A percentile compares a stretch with the other conserved stretches of the same genome.
These are phyloP conservation scores for Forpus xanthops DNA, from an alignment of 2,797 vertebrate genomes.

Conservation along the genomic window DNA sequence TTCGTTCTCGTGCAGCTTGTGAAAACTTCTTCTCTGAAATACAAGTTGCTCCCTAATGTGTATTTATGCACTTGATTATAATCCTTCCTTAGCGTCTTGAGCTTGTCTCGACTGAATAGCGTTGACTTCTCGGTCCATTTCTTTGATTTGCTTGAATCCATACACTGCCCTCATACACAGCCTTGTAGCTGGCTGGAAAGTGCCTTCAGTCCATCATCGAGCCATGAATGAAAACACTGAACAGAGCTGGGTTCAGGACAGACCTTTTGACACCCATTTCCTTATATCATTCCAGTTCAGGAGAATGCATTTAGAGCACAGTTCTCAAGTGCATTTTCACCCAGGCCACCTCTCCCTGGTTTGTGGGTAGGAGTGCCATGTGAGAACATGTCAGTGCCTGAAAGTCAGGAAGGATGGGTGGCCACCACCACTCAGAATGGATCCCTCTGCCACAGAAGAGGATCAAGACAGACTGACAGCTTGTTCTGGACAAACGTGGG, in stretches of 20 bases:
- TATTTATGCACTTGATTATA: neutral
- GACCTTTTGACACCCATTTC: neutral
- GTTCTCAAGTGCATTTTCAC: neutral
- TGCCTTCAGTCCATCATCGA: neutral
- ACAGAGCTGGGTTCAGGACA: neutral
- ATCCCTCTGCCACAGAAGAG: neutral
- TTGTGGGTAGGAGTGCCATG: neutral
- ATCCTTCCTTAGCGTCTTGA: neutral
- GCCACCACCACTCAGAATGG: neutral
- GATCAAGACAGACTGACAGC: neutral
- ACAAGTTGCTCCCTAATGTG: neutral
- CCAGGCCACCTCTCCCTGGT: neutral
- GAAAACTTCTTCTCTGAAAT: neutral
- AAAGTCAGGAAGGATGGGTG: neutral
- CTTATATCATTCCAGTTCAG: neutral
- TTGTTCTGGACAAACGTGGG: neutral
- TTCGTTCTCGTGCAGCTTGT: neutral
- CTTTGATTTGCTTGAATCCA: rapidly evolving
- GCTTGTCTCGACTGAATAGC: neutral
- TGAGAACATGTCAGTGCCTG: rapidly evolving
- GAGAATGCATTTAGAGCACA: neutral
- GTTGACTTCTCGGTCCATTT: neutral
- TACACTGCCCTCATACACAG: rapidly evolving
- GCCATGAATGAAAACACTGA: neutral
- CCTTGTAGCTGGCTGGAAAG: neutral